A percentile compares a stretch with the other conserved stretches of the same genome.
These are phyloP conservation scores for Platygyra sinensis DNA, from an alignment of 64 coral and sea anemone species.

Conservation along the genomic window DNA sequence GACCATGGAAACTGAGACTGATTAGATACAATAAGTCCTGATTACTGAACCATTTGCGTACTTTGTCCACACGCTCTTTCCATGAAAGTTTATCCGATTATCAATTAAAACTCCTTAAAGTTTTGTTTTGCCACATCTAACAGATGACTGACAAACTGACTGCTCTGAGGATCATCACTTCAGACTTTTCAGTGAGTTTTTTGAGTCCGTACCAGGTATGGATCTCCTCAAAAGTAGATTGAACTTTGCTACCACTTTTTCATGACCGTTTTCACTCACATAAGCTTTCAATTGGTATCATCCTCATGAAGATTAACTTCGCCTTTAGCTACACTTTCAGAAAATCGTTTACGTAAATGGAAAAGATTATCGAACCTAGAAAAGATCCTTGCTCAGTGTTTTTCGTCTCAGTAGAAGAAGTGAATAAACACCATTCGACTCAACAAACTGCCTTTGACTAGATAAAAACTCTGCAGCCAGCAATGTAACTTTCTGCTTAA, in stretches of 20 bases:
- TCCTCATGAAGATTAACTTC: slow-evolving; percentile 4
- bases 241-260: not conserved
- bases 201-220: not conserved
- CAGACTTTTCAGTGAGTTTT: not conserved
- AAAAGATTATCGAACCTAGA: not conserved
- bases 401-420: not conserved
- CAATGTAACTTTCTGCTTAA: no score
- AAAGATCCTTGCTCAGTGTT: not conserved
- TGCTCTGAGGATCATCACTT: not conserved
- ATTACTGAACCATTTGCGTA: no score
- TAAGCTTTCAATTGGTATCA: slow-evolving; percentile 9
- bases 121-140: not conserved
- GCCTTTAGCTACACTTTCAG: not conserved
- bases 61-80: no score
- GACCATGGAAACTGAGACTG: no score
- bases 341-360: slow-evolving; percentile 10
- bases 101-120: no score
- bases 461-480: no score
- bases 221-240: not conserved
- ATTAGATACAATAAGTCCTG: no score
- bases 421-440: not conserved
- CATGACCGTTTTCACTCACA: not conserved
- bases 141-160: not conserved
- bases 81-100: no score
- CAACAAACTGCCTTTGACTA: no score